phyloP scores from a whole-genome alignment of 64 coral and sea anemone genomes.

The Catalaphyllia jardinei region DNA sequence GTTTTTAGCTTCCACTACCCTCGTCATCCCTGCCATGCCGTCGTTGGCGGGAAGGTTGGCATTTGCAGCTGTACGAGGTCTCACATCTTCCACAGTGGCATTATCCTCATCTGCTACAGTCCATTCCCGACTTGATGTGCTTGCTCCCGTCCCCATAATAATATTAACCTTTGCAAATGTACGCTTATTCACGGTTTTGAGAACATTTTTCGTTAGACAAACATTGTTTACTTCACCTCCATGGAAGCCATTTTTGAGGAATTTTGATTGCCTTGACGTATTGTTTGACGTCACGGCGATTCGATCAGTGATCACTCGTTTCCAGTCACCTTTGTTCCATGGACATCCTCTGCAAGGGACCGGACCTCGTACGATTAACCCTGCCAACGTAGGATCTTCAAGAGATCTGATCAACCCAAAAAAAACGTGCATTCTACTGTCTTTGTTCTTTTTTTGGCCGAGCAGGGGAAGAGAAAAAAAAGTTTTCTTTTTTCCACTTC shows the following conservation, averaged over 20 bases:
- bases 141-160: conserved; percentile 75
- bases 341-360: too few relatives aligned
- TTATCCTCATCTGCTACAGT: conserved; percentile 65
- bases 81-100: conserved; percentile 28
- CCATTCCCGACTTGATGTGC: conserved; percentile 79
- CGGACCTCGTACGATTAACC: too few relatives aligned
- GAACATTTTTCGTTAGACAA: not conserved
- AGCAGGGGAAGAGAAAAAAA: too few relatives aligned
- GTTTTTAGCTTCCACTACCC: conserved; percentile 90
- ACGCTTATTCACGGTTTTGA: not conserved
- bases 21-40: conserved; percentile 71
- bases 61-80: conserved; percentile 34
- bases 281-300: not conserved
- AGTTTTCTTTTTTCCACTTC: too few relatives aligned
- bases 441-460: too few relatives aligned
- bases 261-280: not conserved
- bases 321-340: too few relatives aligned
- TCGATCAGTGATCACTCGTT: too few relatives aligned
- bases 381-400: too few relatives aligned
- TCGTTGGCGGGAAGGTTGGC: conserved; percentile 59
- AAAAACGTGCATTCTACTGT: too few relatives aligned
- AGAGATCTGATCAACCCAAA: too few relatives aligned
- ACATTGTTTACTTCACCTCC: conserved; percentile 58
- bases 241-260: conserved; percentile 61
- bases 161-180: not conserved